Conservation (phyloP, 2,888 invertebrate genomes). For the Lycia hirtaria region DNA sequence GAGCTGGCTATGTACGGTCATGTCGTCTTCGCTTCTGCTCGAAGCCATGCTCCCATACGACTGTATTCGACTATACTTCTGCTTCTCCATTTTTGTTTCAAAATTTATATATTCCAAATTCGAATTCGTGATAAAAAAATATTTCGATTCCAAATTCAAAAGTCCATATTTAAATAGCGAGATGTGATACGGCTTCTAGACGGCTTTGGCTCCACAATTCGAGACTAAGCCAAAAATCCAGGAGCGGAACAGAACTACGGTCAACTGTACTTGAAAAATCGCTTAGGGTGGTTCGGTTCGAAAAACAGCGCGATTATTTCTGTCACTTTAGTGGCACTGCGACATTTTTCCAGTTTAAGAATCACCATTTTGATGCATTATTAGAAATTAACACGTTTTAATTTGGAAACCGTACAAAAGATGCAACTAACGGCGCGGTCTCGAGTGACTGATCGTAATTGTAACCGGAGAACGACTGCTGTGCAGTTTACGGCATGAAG, state of each 20-base stretch:
- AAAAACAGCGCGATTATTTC: conserved; percentile 72
- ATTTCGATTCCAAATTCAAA: conserved; percentile 33
- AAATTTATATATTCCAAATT: conserved; percentile 22
- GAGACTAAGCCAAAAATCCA: conserved; percentile 62
- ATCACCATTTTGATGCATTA: conserved; percentile 82
- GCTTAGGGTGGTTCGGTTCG: conserved; percentile 78
- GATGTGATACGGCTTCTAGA: conserved; percentile 37
- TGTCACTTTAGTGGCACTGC: conserved; percentile 69
- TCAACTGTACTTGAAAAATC: conserved; percentile 84
- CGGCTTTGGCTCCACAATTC: conserved; percentile 51
- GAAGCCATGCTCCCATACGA: conserved; percentile 80
- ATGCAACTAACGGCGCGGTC: neutral
- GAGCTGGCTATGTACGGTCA: conserved; percentile 78
- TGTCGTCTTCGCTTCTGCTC: conserved; percentile 74
- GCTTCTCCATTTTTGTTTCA: conserved; percentile 58
- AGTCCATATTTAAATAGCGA: conserved; percentile 29
- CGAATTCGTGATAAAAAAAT: conserved; percentile 21
- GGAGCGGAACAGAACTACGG: conserved; percentile 58
- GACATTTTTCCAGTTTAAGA: conserved; percentile 68
- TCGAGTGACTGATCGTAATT: conserved; percentile 44
- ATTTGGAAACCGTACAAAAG: conserved; percentile 45
- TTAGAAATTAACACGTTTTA: conserved; percentile 43
- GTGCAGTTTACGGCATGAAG: conserved; percentile 34
- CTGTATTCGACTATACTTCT: conserved; percentile 67
- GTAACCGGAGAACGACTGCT: conserved; percentile 48